phyloP scores from a whole-genome alignment of 2,888 invertebrate species.

The Ormyrus labotus region DNA sequence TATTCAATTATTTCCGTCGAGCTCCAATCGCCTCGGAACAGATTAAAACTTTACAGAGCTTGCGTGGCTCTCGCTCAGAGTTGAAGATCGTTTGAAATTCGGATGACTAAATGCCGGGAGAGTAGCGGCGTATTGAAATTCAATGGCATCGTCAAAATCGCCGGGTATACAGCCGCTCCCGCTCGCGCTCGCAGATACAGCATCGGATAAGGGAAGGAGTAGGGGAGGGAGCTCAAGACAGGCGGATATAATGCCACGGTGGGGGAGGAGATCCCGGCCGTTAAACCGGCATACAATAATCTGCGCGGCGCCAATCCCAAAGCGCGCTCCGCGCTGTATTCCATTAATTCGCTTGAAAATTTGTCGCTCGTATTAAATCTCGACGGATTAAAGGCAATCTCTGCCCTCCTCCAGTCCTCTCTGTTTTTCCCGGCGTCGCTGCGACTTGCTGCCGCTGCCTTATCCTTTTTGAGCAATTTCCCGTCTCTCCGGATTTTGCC shows the following conservation, averaged over 20 bases:
- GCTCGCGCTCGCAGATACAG: constrained; percentile 37
- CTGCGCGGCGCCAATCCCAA: constrained; percentile 71
- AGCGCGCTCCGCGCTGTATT: constrained; percentile 64
- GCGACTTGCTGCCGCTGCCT: constrained; percentile 40
- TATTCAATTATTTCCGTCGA: constrained; percentile 46
- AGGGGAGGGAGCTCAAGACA: constrained; percentile 63
- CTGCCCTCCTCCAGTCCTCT: constrained; percentile 64
- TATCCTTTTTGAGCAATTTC: constrained; percentile 53
- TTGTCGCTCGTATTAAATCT: constrained; percentile 75
- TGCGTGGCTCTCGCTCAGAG: constrained; percentile 1
- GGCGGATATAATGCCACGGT: constrained; percentile 68
- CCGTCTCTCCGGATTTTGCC: constrained; percentile 30
- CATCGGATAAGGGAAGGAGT: constrained; percentile 55
- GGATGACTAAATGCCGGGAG: constrained; percentile 55
- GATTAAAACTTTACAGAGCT: constrained; percentile 56
- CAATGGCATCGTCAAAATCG: constrained; percentile 58
- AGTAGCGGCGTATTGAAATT: constrained; percentile 55
- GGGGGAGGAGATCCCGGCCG: constrained; percentile 65
- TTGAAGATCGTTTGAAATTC: constrained; percentile 57
- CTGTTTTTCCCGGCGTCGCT: constrained; percentile 52
- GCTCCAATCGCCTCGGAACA: constrained; percentile 50
- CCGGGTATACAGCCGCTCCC: constrained; percentile 36
- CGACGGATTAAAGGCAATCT: constrained; percentile 73
- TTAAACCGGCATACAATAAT: constrained; percentile 75
- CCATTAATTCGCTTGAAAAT: constrained; percentile 75